Base-by-base conservation (phyloP, 2,797 vertebrate genomes). In the Masticophis lateralis region DNA sequence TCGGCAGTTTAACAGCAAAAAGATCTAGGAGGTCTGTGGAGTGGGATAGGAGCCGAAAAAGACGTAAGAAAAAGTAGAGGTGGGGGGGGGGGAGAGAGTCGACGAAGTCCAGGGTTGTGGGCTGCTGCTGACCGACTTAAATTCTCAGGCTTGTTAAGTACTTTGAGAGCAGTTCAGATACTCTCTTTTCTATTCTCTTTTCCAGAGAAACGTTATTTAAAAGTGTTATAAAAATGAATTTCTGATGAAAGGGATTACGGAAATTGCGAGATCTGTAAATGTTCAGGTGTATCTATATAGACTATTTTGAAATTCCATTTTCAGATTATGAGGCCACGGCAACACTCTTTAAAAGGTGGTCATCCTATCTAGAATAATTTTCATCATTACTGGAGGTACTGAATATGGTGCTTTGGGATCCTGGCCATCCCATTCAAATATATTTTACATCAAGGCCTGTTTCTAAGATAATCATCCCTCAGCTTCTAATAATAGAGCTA, bases 41-140 rank as follows among this genome's bases (percentile, higher is more conserved):
- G 9, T 22, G 37, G 13, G 6, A 32, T 25, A 7, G 53, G 22
- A 5, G 9, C 7, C 32, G 18, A 12, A 61, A 28, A 60, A 87
- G 18, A 37, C 13, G 32, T 63, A 32, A 95, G 28, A 74, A 69
- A 88, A 18, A 18, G 37, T 37, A 5, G 5, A 18, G 57, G 12
- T 13, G 2, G 4, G 12, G 63, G 28, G 5, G 57, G 5, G 28
- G 1, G 4, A 5, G 63, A 12, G 56, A 92, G 95, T 12, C 0
- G 0, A 95, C 88, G 95, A 88, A 94, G 95, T 94, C 90, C n/a
- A 53, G 90, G 86, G 91, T 94, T n/a, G 90, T 96, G 32, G 51
- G 47, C 51, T 43, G 11, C 22, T 25, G 56, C 14, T 61, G 90
- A 92, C 91, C 88, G 20, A 92, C 93, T 94, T 92, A 94, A 94